phyloP scores from a whole-genome alignment of 1,140 invertebrate genomes.

The Drosophila punjabiensis region DNA sequence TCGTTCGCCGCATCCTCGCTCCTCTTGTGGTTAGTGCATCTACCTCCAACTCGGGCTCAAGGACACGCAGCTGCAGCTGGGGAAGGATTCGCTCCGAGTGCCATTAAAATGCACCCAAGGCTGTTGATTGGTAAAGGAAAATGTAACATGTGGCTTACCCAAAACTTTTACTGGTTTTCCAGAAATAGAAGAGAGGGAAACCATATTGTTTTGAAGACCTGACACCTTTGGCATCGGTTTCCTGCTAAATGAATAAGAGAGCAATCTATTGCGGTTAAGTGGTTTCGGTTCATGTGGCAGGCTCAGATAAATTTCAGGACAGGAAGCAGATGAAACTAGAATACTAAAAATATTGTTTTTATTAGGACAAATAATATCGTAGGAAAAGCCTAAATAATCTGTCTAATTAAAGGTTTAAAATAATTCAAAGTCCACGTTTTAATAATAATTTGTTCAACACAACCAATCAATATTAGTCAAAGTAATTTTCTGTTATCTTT shows the following conservation, averaged over 20 bases:
- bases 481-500: neutral
- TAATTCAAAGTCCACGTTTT: neutral
- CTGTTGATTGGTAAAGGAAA: conserved; percentile 66
- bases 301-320: neutral
- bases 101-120: conserved; percentile 65
- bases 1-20: neutral
- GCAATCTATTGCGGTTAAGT: conserved; percentile 35
- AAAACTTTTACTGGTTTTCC: conserved; percentile 49
- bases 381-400: neutral
- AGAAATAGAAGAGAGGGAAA: conserved; percentile 10
- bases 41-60: conserved; percentile 19
- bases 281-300: conserved; percentile 32
- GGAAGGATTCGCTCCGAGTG: conserved; percentile 42
- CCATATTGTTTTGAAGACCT: conserved; percentile 41
- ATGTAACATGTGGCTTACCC: conserved; percentile 62
- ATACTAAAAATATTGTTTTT: no score
- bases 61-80: conserved; percentile 39
- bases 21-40: conserved; percentile 9
- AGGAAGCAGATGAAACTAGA: neutral
- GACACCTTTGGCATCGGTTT: conserved; percentile 58
- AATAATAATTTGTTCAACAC: neutral
- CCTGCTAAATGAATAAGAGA: conserved; percentile 26
- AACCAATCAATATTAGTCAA: neutral
- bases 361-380: neutral
- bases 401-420: neutral